These are phyloP conservation scores for Scleropages formosus DNA, from an alignment of 2,797 vertebrate genomes.

Conservation along the genomic window DNA sequence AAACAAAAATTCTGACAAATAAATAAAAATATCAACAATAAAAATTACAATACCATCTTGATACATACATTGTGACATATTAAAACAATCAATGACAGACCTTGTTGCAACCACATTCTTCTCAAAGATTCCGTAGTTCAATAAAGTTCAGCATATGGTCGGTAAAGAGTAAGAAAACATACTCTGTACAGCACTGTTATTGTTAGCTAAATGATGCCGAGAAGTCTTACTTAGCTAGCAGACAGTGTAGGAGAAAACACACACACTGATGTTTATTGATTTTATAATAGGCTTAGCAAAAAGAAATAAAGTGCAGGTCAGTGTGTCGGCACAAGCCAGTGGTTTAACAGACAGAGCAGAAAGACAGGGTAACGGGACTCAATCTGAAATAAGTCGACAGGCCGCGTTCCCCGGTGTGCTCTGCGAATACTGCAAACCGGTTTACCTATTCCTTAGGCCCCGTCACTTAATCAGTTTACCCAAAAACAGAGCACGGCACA, in stretches of 20 bases:
- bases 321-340: neutral
- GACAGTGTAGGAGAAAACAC: neutral
- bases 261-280: neutral
- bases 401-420: neutral
- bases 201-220: too few species aligned
- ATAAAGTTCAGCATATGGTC: too few species aligned
- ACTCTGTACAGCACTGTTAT: too few species aligned
- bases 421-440: too few species aligned
- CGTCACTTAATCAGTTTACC: neutral
- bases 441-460: neutral
- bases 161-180: too few species aligned
- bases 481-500: constrained; percentile 1
- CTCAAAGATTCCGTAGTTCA: too few species aligned
- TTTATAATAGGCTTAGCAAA: constrained; percentile 16
- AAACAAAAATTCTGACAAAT: too few species aligned
- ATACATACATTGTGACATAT: too few species aligned
- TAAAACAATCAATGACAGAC: too few species aligned
- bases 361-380: neutral
- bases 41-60: too few species aligned
- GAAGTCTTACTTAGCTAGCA: neutral
- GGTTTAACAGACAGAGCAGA: neutral
- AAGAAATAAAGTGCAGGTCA: neutral
- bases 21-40: too few species aligned
- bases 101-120: neutral
- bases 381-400: neutral